Conservation (phyloP, 1,140 invertebrate genomes). For the Trachelipus rathkii region DNA sequence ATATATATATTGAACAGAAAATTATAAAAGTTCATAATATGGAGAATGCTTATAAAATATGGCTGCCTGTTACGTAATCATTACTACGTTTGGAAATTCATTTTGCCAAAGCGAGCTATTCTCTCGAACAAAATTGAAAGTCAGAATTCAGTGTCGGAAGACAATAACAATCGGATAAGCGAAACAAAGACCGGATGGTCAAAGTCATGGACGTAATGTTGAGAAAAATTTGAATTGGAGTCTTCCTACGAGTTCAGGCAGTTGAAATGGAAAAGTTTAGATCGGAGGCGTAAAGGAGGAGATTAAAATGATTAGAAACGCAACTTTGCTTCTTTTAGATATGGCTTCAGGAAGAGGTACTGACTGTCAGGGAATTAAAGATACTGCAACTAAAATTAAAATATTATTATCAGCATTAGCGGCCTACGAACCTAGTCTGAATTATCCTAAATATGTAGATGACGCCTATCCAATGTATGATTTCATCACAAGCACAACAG, state of each 20-base stretch:
- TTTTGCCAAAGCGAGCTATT: neutral
- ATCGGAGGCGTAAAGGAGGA: neutral
- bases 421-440: neutral
- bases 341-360: neutral
- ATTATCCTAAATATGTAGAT: neutral
- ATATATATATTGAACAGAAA: too few species aligned
- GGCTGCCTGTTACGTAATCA: neutral
- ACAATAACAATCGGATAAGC: neutral
- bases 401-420: neutral
- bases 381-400: neutral
- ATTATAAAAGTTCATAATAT: too few species aligned
- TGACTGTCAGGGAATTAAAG: conserved; percentile 1
- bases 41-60: neutral
- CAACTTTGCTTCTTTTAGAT: neutral
- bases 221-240: neutral
- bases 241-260: neutral
- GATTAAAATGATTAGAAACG: neutral
- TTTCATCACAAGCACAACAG: too few species aligned
- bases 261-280: neutral
- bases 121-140: too few species aligned
- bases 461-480: neutral
- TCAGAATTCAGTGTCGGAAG: neutral
- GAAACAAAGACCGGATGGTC: neutral
- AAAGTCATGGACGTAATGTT: neutral
- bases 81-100: neutral